These are phyloP conservation scores for Oryctes rhinoceros DNA, from an alignment of 1,140 invertebrate species.

Conservation along the genomic window DNA sequence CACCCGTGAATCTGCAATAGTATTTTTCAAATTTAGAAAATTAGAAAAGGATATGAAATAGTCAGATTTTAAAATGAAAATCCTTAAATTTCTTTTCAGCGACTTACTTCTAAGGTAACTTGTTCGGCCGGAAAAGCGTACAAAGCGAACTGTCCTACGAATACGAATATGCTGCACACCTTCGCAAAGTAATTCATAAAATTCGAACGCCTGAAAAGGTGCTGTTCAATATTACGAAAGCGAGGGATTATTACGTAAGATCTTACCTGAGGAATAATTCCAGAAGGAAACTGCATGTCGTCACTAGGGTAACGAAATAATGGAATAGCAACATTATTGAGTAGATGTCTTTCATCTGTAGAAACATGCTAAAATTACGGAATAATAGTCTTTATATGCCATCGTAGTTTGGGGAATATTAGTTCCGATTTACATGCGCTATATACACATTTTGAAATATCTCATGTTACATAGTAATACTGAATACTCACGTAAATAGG, in stretches of 20 bases:
- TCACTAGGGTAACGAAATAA: background rate
- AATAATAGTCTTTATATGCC: no score
- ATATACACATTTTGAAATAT: no score
- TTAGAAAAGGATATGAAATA: no score
- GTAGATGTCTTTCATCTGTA: background rate
- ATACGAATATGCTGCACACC: background rate
- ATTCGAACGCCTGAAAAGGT: background rate
- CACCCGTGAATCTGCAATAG: no score
- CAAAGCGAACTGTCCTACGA: background rate
- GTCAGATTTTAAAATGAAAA: no score
- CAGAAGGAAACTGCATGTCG: background rate
- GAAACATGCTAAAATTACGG: background rate
- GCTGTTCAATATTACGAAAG: background rate
- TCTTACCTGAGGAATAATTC: background rate
- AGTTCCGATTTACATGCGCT: no score
- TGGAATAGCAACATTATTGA: background rate
- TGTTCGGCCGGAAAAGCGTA: background rate
- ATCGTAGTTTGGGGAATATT: no score
- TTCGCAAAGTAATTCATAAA: background rate
- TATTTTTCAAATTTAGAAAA: no score
- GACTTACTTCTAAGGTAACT: background rate
- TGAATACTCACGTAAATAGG: background rate
- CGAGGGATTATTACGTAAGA: background rate
- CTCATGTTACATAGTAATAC: no score
- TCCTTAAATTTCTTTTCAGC: no score